These are phyloP conservation scores for Conomelus anceps DNA, from an alignment of 2,888 invertebrate species.

Conservation along the genomic window DNA sequence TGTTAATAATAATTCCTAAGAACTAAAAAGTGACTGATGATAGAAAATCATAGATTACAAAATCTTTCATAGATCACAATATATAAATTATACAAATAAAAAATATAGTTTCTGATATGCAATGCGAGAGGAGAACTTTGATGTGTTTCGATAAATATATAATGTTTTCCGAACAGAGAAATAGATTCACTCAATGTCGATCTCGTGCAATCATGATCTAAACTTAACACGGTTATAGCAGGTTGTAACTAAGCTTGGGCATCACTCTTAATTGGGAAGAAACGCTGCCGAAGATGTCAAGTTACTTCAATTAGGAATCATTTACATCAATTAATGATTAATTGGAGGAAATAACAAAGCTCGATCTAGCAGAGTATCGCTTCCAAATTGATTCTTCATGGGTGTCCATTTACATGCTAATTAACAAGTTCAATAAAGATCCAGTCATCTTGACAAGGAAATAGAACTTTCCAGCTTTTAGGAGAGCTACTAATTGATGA, in stretches of 20 bases:
- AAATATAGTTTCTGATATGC: no score
- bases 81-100: no score
- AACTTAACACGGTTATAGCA: background rate
- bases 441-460: background rate
- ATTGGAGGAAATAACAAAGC: background rate
- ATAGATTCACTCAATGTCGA: no score
- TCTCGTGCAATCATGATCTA: background rate
- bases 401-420: background rate
- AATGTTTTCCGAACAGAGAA: no score
- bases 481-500: background rate
- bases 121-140: no score
- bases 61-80: no score
- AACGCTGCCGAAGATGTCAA: background rate
- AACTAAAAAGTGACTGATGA: no score
- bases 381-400: background rate
- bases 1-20: no score
- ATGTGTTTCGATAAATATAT: no score
- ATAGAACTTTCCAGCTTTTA: background rate
- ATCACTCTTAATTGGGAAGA: background rate
- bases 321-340: background rate
- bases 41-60: no score
- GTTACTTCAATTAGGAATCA: background rate
- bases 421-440: background rate
- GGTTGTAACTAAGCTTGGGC: background rate
- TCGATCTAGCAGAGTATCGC: background rate